Conservation (phyloP, 2,888 invertebrate species). For the Belgica antarctica region DNA sequence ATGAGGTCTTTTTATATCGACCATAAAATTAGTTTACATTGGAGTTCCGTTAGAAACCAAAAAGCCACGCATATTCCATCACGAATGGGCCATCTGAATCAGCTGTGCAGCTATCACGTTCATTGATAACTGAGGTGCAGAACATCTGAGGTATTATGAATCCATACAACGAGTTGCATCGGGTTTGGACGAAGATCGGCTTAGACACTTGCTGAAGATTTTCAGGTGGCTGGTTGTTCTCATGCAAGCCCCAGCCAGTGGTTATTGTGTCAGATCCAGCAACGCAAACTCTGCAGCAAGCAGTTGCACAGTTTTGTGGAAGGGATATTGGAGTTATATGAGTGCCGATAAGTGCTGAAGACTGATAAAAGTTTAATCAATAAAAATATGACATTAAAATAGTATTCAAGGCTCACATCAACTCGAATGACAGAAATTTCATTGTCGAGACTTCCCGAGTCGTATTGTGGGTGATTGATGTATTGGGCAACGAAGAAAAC, state of each 20-base stretch:
- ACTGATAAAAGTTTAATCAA: too few relatives aligned
- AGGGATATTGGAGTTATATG: not conserved
- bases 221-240: not conserved
- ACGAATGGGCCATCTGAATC: not conserved
- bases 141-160: not conserved
- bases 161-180: not conserved
- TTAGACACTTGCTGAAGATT: constrained; percentile 15
- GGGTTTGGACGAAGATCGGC: not conserved
- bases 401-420: not conserved
- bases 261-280: not conserved
- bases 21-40: too few relatives aligned
- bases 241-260: constrained; percentile 19
- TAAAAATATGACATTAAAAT: not conserved
- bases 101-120: constrained; percentile 32
- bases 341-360: not conserved
- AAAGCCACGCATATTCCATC: too few relatives aligned
- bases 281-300: constrained; percentile 18
- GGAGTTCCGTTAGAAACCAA: too few relatives aligned
- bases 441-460: constrained; percentile 1
- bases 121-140: constrained; percentile 25
- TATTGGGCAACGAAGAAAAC: constrained; percentile 11
- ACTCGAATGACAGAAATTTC: constrained; percentile 12
- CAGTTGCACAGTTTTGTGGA: not conserved
- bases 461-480: constrained; percentile 19
- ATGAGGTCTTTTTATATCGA: too few relatives aligned